Base-by-base conservation (phyloP, 35 echinoderm and acorn worm species). In the Ophioderma brevispina region DNA sequence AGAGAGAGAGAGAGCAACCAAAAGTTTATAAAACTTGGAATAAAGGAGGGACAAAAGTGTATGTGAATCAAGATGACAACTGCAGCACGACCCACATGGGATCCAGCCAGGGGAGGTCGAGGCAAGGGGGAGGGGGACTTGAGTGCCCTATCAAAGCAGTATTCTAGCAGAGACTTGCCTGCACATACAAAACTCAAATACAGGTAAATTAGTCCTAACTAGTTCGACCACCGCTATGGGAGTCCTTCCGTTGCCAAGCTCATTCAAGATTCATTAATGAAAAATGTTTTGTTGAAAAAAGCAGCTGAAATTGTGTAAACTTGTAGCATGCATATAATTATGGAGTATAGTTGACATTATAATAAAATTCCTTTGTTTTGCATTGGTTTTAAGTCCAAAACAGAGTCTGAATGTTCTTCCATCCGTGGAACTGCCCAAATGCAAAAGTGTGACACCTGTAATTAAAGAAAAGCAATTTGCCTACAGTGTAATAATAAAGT, bases 151-250 rank as follows among this genome's bases (percentile, higher is more conserved):
- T 98, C 96, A 1, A 98, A 98, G 82, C 96, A 98, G 78, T 98
- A 98, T 63, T 98, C 96, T 38, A 98, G 96, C 36, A 79, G 96
- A 76, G 96, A 98, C 92, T 76, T 98, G 5, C 96, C 96, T 1
- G 92, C 90, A 33, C 96, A 98, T 59, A 98, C 96, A 23, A 98
- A 98, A 90, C 87, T 98, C 30, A 98, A 98, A 87, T 98, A 98
- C 92, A 98, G 96, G 96, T 98, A 89, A 63, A n/a, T n/a, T n/a
- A n/a, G n/a, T n/a, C n/a, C n/a, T n/a, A n/a, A n/a, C n/a, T n/a
- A n/a, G n/a, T n/a, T n/a, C n/a, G n/a, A n/a, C n/a, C n/a, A n/a
- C n/a, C n/a, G n/a, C n/a, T n/a, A n/a, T n/a, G n/a, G n/a, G n/a
- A n/a, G n/a, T n/a, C n/a, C n/a, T n/a, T n/a, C n/a, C n/a, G n/a